A percentile compares a stretch with the other conserved stretches of the same genome.
Conservation (phyloP, 23 tunicate species). For the Aplidium turbinatum region DNA sequence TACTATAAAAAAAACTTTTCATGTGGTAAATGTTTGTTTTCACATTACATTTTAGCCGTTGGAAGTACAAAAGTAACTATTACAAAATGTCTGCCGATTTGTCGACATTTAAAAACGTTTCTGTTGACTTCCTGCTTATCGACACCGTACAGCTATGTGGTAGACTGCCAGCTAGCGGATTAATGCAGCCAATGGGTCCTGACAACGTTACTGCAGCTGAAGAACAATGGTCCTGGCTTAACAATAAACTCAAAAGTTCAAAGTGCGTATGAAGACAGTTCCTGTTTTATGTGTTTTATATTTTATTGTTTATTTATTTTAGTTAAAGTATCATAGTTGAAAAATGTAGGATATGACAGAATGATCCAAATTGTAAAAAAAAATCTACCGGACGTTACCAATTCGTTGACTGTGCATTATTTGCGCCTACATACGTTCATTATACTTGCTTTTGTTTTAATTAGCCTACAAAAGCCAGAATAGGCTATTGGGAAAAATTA, state of each 20-base stretch:
- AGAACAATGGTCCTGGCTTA: conserved; percentile 91
- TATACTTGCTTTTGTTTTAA: too few relatives aligned
- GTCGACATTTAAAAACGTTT: conserved; percentile 56
- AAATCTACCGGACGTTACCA: too few relatives aligned
- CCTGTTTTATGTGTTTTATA: too few relatives aligned
- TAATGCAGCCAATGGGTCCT: conserved; percentile 66
- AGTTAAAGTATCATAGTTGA: too few relatives aligned
- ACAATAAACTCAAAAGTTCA: conserved; percentile 57
- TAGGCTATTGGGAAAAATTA: too few relatives aligned
- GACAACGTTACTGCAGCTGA: conserved; percentile 66
- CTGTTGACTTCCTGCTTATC: conserved; percentile 80
- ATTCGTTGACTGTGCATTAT: too few relatives aligned
- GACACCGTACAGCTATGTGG: conserved; percentile 96
- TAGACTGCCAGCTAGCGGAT: conserved; percentile 50
- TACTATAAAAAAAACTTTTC: too few relatives aligned
- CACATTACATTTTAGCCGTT: conserved; percentile 54
- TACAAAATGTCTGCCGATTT: conserved; percentile 77
- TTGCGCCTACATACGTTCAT: too few relatives aligned
- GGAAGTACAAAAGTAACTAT: conserved; percentile 69
- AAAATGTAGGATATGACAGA: too few relatives aligned
- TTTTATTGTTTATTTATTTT: too few relatives aligned
- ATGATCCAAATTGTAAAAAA: too few relatives aligned
- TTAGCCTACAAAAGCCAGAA: too few relatives aligned
- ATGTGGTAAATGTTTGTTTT: neutral
- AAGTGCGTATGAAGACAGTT: conserved; percentile 31